Base-by-base conservation (phyloP, 2,888 invertebrate genomes). In the Cremastinae sp. region DNA sequence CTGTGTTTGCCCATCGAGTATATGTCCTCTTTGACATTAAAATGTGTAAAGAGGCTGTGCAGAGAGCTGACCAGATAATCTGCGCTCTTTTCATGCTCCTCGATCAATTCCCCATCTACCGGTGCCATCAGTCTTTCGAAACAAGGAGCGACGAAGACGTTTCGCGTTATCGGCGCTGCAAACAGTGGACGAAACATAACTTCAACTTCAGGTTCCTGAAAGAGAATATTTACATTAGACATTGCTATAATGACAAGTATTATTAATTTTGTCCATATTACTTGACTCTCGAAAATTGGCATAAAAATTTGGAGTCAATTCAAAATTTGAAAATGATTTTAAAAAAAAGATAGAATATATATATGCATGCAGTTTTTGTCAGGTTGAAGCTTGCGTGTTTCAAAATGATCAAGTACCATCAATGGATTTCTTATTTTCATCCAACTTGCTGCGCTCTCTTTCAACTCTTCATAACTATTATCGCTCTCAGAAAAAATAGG, bases 1-100 rank as follows among this genome's bases (percentile, higher is more conserved):
- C 94, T 94, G 53, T 92, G 92, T 28, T 91, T 90, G 2, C 95
- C 95, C 83, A 94, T 87, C 59, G 92, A 92, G 83, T 92, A 94
- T 20, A 94, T 90, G 84, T 94, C 94, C 81, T 94, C 94, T 75
- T 91, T 92, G 5, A 93, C 90, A 79, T 92, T 91, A 87, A 94
- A 90, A 12, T 92, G 91, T 34, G 92, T 91, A 75, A 88, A 89
- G 9, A 88, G 79, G 56, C 80, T 85, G 38, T 85, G 83, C 34
- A 89, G 83, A 8, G 84, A 87, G 74, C 84, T 85, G 38, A 88
- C 85, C 45, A 89, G 84, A 70, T 84, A 81, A 69, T 86, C 81
- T 18, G 85, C 69, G 18, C 83, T 80, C 0, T 73, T 51, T 49
- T 82, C 77, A 56, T 80, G 82, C 59, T 87, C 85, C 0, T 84